Base-by-base conservation (phyloP, 1,140 invertebrate species). In the Adelges cooleyi region DNA sequence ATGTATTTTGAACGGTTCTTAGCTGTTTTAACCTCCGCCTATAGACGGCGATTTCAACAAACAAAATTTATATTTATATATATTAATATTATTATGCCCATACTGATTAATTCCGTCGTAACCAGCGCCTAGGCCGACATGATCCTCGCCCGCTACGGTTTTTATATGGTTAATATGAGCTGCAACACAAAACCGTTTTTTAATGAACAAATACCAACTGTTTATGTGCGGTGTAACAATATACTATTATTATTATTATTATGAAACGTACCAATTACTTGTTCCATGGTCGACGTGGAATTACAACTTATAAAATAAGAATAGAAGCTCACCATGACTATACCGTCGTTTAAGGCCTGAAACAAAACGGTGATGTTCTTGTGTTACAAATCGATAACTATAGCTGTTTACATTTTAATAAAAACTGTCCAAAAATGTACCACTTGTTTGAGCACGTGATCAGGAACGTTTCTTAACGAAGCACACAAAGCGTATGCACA, bases 281-380 rank as follows among this genome's bases (percentile, higher is more conserved):
- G 86, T 59, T 84, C 80, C 65, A 89, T 74, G 17, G 83, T 87
- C 44, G 86, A 85, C 71, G 84, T 84, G 50, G 67, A 71, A 10
- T 73, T 74, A 76, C 89, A 92, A 74, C 86, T 90, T 71, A 94
- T 83, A 76, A 90, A 92, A 74, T 83, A 80, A 42, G 84, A 86
- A 74, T 86, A 92, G 77, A 92, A 93, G 69, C 87, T 90, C 52
- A 94, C 87, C 90, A 93, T 94, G 18, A 93, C 86, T 66, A 93
- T 82, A 36, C 90, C 89, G 68, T 86, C 81, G 70, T 88, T 92
- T 74, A 81, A 81, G 78, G 83, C 83, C 87, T 91, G 75, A 17
- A 72, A 75, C 69, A 67, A 48, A 52, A 27, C 15, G 22, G 11
- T 33, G 18, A 2, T 33, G 23, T 18, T 27, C 10, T 33, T 23